Evolutionary conservation across 1,140 invertebrate species (phyloP).

Genomic region (Orchestia grillus): DNA sequence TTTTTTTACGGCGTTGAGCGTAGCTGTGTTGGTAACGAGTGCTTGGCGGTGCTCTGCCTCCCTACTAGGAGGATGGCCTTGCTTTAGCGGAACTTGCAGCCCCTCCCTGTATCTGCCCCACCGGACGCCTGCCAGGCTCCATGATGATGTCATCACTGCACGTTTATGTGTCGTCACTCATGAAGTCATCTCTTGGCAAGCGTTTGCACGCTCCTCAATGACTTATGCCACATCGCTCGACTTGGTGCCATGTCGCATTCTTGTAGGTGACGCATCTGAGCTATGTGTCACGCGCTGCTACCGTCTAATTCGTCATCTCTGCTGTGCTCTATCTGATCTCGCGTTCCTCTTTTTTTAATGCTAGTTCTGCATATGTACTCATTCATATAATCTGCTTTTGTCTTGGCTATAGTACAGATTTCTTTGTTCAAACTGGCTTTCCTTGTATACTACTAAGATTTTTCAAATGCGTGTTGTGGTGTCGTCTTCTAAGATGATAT

Average conservation of each 20-base stretch:
- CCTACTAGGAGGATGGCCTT: not conserved
- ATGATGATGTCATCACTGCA: conserved; percentile 39
- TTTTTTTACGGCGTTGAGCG: not conserved
- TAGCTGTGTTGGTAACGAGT: not conserved
- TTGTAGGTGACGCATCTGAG: not conserved
- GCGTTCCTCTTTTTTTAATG: not conserved
- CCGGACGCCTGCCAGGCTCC: not conserved
- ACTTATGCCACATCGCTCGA: not conserved
- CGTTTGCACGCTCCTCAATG: conserved; percentile 31
- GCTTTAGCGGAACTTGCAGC: not conserved
- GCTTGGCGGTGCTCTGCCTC: too few relatives aligned
- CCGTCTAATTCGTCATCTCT: not conserved
- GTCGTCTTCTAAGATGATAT: not conserved
- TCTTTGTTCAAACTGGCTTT: not conserved
- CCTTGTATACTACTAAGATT: not conserved
- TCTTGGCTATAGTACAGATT: not conserved
- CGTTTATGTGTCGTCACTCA: conserved; percentile 45
- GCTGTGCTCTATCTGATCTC: not conserved
- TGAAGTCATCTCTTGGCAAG: conserved; percentile 49
- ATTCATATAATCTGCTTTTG: not conserved
- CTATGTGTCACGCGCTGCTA: not conserved
- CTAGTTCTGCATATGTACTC: not conserved
- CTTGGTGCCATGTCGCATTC: conserved; percentile 12
- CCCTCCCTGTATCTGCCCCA: not conserved
- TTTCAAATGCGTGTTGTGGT: not conserved